These are phyloP conservation scores for Enhydra lutris DNA, from an alignment of 2,113 vertebrate genomes.

Conservation along the genomic window DNA sequence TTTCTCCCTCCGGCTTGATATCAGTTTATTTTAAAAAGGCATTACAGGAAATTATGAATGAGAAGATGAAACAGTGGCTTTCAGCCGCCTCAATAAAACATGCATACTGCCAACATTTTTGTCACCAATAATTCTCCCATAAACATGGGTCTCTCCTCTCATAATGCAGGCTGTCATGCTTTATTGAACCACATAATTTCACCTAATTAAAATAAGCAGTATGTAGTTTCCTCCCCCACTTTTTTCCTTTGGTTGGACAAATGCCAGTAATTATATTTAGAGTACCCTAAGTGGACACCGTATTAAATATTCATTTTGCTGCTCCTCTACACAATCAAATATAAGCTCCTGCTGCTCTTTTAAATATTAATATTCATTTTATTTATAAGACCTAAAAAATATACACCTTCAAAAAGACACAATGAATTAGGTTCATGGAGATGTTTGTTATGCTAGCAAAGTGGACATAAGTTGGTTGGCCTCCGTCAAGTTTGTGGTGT, in stretches of 20 bases:
- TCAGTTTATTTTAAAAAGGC: conserved; percentile 66
- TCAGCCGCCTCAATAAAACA: conserved; percentile 56
- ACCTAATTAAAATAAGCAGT: conserved; percentile 83
- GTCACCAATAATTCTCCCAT: conserved; percentile 78
- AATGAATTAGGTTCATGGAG: conserved; percentile 44
- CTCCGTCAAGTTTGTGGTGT: background rate
- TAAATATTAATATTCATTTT: conserved; percentile 54
- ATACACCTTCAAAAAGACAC: background rate
- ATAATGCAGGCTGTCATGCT: conserved; percentile 77
- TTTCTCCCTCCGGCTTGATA: background rate
- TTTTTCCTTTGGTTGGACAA: conserved; percentile 70
- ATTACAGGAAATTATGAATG: conserved; percentile 77
- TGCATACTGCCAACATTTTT: conserved; percentile 70
- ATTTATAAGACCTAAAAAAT: conserved; percentile 56
- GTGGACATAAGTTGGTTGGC: background rate
- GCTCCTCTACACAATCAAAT: conserved; percentile 56
- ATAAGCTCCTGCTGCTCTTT: conserved; percentile 45
- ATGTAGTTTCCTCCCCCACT: conserved; percentile 52
- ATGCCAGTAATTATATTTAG: conserved; percentile 75
- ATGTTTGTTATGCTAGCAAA: background rate
- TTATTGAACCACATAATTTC: conserved; percentile 84
- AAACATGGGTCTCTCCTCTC: conserved; percentile 77
- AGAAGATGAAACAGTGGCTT: conserved; percentile 77
- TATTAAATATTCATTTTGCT: conserved; percentile 77
- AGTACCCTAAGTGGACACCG: conserved; percentile 76